phyloP scores from a whole-genome alignment of 2,888 invertebrate species.

The Caenorhabditis sp. region DNA sequence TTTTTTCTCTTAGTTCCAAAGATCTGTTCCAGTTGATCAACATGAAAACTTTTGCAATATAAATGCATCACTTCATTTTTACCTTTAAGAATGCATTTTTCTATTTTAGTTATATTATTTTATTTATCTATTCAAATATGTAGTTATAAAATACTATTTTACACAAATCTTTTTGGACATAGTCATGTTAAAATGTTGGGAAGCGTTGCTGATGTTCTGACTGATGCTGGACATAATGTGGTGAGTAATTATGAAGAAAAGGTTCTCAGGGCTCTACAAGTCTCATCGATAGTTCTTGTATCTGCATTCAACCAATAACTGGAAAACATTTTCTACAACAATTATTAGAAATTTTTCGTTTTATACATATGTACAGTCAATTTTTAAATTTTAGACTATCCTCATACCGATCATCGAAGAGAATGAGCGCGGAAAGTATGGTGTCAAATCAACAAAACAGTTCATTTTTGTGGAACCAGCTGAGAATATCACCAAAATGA shows the following conservation, averaged over 20 bases:
- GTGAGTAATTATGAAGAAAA: too few relatives aligned
- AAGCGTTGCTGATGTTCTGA: conserved; percentile 35
- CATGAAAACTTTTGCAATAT: too few relatives aligned
- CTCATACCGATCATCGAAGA: conserved; percentile 31
- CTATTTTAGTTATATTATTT: background rate
- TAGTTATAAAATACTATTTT: conserved; percentile 42
- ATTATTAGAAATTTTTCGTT: too few relatives aligned
- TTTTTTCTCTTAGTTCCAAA: too few relatives aligned
- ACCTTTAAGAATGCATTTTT: too few relatives aligned
- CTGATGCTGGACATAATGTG: conserved; percentile 48
- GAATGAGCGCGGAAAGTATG: background rate
- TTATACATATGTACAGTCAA: too few relatives aligned
- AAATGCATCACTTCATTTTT: too few relatives aligned
- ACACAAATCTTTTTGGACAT: conserved; percentile 42
- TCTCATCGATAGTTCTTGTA: too few relatives aligned
- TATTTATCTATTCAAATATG: background rate
- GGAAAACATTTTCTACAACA: too few relatives aligned
- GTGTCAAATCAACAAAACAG: conserved; percentile 27
- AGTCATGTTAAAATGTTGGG: conserved; percentile 45
- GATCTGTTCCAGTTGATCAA: too few relatives aligned
- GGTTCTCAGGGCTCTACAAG: too few relatives aligned
- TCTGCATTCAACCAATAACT: too few relatives aligned
- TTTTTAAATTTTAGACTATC: conserved; percentile 29
- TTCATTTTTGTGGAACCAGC: conserved; percentile 12
- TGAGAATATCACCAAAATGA: conserved; percentile 13